Evolutionary conservation across 2,113 vertebrate genomes (phyloP).

Genomic region (Chauna torquata): DNA sequence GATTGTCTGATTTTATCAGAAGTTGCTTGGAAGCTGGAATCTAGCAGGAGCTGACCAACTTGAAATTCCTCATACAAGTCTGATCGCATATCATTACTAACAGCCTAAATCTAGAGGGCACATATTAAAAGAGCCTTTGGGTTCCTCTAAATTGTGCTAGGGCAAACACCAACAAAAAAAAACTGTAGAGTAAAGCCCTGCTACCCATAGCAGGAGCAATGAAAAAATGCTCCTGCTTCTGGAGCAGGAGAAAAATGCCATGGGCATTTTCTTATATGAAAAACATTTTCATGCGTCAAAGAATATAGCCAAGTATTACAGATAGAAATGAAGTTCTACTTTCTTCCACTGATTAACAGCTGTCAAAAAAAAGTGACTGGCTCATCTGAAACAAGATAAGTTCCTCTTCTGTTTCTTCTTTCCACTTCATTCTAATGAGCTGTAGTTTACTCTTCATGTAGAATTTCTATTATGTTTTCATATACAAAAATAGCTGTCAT

Average conservation of each 20-base stretch:
- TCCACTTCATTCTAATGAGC: neutral
- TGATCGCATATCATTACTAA: neutral
- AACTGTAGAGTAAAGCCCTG: neutral
- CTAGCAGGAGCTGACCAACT: neutral
- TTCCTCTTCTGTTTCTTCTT: neutral
- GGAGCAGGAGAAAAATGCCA: neutral
- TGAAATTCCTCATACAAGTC: neutral
- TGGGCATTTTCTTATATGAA: neutral
- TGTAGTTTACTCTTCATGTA: neutral
- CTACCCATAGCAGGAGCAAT: neutral
- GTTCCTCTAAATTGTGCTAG: neutral
- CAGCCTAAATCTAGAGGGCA: neutral
- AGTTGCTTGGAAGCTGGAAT: neutral
- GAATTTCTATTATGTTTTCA: neutral
- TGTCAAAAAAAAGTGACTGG: neutral
- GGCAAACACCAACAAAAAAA: neutral
- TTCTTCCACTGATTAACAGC: neutral
- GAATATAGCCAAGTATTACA: neutral
- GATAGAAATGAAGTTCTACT: neutral
- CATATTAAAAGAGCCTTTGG: neutral
- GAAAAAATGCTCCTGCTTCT: neutral
- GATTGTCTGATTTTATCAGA: neutral
- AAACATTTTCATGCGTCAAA: neutral
- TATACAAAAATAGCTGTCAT: neutral
- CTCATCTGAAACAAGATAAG: neutral